A percentile compares a stretch with the other conserved stretches of the same genome.
These are phyloP conservation scores for Saxicola maurus DNA, from an alignment of 2,797 vertebrate species.

Conservation along the genomic window DNA sequence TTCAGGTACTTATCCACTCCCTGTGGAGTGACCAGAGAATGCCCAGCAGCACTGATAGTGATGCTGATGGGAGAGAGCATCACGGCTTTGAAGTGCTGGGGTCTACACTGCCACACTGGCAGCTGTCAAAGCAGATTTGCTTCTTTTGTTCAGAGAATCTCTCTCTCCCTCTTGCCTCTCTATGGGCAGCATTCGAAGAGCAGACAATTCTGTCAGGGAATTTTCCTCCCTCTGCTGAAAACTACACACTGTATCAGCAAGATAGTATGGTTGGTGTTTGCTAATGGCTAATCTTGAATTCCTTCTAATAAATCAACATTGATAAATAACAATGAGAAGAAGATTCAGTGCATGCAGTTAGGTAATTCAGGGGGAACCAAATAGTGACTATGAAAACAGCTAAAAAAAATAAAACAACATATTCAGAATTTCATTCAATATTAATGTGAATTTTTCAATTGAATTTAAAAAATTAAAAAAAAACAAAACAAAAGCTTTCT, in stretches of 20 bases:
- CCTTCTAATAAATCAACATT: not conserved
- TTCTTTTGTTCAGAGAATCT: not conserved
- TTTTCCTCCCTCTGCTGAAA: not conserved
- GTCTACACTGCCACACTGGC: not conserved
- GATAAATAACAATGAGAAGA: not conserved
- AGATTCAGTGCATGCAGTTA: not conserved
- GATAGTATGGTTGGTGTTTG: not conserved
- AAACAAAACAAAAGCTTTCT: fast-evolving
- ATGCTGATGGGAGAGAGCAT: not conserved
- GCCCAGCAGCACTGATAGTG: not conserved
- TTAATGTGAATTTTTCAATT: not conserved
- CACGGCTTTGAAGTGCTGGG: not conserved
- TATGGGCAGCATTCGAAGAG: not conserved
- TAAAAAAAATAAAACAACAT: not conserved
- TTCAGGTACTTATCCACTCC: not conserved
- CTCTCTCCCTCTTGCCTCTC: not conserved
- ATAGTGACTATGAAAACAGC: not conserved
- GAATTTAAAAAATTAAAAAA: not conserved
- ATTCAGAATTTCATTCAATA: not conserved
- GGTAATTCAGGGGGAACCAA: not conserved
- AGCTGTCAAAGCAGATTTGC: not conserved
- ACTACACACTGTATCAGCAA: not conserved
- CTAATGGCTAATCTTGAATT: not conserved
- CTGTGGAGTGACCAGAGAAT: not conserved
- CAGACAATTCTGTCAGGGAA: not conserved